A percentile compares a stretch with the other conserved stretches of the same genome.
These are phyloP conservation scores for Lepidothrix coronata DNA, from an alignment of 2,113 vertebrate species.

Conservation along the genomic window DNA sequence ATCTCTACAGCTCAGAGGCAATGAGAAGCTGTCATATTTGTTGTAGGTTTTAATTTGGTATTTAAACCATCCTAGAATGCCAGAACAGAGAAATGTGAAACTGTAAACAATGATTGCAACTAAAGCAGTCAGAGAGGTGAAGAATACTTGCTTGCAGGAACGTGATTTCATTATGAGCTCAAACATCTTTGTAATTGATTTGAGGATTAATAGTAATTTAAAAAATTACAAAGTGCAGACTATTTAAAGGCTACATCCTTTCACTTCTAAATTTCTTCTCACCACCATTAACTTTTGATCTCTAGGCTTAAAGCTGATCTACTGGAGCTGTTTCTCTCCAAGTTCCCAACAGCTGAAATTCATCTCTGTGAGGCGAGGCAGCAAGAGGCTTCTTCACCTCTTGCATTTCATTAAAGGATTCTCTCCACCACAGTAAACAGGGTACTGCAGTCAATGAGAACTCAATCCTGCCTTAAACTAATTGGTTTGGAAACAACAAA, in stretches of 20 bases:
- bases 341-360: background rate
- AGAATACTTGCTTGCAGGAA: background rate
- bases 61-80: background rate
- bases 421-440: background rate
- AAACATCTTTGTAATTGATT: background rate
- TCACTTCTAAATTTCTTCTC: background rate
- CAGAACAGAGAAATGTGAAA: background rate
- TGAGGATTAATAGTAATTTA: constrained; percentile 1
- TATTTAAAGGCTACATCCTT: background rate
- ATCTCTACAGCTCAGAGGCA: background rate
- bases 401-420: background rate
- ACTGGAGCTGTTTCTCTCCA: background rate
- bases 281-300: background rate
- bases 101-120: background rate
- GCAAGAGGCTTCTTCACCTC: background rate
- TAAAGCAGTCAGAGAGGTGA: background rate
- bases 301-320: background rate
- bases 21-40: background rate
- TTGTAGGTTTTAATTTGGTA: background rate
- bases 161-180: background rate
- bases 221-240: background rate
- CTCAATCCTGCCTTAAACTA: background rate
- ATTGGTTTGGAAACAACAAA: background rate
- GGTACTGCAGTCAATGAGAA: background rate
- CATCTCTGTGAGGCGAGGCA: background rate